Evolutionary conservation across 2,113 vertebrate genomes (phyloP).

Genomic region (Pipa parva): DNA sequence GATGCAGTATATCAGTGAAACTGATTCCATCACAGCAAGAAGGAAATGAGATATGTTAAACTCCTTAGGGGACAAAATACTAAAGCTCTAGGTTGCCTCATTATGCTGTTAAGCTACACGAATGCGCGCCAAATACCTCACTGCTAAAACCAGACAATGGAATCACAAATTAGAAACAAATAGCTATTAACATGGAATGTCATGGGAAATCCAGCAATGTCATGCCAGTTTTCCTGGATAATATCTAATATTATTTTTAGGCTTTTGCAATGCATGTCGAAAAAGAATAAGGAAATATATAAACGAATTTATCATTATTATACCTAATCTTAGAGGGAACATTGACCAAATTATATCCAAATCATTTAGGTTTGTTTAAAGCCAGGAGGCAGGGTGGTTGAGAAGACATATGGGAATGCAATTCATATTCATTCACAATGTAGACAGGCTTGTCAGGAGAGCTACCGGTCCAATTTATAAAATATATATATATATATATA

Average conservation of each 20-base stretch:
- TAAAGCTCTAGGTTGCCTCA: slow-evolving; percentile 25
- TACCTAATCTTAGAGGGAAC: slow-evolving; percentile 2
- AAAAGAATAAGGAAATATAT: neutral
- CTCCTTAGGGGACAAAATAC: slow-evolving; percentile 19
- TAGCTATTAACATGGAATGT: slow-evolving; percentile 32
- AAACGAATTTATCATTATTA: slow-evolving; percentile 11
- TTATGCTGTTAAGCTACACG: slow-evolving; percentile 29
- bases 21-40: slow-evolving; percentile 19
- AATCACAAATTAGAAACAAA: slow-evolving; percentile 38
- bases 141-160: slow-evolving; percentile 31
- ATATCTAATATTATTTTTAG: neutral
- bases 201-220: slow-evolving; percentile 31
- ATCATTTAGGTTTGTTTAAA: slow-evolving; percentile 64
- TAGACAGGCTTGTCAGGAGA: too few relatives aligned
- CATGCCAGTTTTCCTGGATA: slow-evolving; percentile 14
- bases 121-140: slow-evolving; percentile 14
- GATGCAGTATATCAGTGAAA: slow-evolving; percentile 14
- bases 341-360: slow-evolving; percentile 68
- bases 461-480: too few relatives aligned
- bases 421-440: neutral
- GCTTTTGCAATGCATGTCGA: neutral
- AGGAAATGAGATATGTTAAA: slow-evolving; percentile 13
- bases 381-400: slow-evolving; percentile 30
- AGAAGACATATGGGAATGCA: too few relatives aligned
- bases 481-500: too few relatives aligned